These are phyloP conservation scores for Poeciliopsis retropinna DNA, from an alignment of 2,113 vertebrate species.

Conservation along the genomic window DNA sequence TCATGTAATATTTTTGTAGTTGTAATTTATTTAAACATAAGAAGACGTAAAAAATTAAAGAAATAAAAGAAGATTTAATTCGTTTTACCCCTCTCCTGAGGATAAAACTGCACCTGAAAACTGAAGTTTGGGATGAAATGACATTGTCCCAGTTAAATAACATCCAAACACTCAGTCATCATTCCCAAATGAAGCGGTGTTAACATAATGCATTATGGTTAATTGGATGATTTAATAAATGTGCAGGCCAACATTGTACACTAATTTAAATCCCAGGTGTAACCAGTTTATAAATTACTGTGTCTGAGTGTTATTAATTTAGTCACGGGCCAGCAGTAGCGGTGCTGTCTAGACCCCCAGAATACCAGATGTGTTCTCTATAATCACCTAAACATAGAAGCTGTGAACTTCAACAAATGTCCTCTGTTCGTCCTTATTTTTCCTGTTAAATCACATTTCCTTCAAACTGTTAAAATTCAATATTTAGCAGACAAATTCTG, in stretches of 20 bases:
- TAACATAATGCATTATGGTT: background rate
- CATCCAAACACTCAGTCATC: no score
- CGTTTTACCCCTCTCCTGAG: no score
- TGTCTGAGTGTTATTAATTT: background rate
- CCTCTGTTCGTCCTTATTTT: background rate
- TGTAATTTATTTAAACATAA: no score
- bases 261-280: background rate
- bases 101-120: no score
- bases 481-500: background rate
- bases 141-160: no score
- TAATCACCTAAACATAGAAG: background rate
- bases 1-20: no score
- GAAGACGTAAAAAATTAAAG: no score
- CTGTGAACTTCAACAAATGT: background rate
- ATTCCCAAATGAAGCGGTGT: no score
- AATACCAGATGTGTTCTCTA: background rate
- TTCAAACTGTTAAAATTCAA: conserved; percentile 1
- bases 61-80: no score
- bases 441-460: background rate
- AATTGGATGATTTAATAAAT: background rate
- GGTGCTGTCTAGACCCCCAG: background rate
- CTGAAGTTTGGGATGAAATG: no score
- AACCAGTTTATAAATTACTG: background rate
- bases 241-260: background rate
- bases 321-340: background rate